phyloP scores from a whole-genome alignment of 37 sponge, comb jelly and placozoan species.

The Crambe crambe region DNA sequence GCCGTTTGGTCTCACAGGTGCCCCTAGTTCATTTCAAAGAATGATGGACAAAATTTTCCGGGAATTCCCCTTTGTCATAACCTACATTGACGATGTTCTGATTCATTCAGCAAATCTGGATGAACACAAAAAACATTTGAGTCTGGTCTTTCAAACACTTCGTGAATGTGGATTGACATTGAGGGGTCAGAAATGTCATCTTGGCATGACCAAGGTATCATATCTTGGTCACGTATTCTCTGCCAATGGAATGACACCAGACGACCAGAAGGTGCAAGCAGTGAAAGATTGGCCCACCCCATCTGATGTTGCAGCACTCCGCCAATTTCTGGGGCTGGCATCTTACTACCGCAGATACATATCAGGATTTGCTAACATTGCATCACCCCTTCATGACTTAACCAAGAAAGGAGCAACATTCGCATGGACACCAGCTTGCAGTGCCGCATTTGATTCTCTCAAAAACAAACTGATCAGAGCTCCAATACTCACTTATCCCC shows the following conservation, averaged over 20 bases:
- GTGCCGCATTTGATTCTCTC: constrained; percentile 1
- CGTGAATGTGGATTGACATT: constrained; percentile 20
- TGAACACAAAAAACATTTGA: constrained; percentile 30
- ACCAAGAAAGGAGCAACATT: constrained; percentile 10
- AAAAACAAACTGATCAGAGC: background rate
- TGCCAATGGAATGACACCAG: constrained; percentile 16
- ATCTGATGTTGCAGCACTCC: background rate
- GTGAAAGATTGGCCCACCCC: constrained; percentile 40
- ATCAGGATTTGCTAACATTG: constrained; percentile 11
- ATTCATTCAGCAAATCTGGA: constrained; percentile 19
- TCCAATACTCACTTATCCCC: constrained; percentile 16
- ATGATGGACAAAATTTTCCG: constrained; percentile 50
- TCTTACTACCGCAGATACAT: constrained; percentile 25
- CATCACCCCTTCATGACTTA: constrained; percentile 14
- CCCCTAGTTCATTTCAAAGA: constrained; percentile 56
- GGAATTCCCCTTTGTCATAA: constrained; percentile 38
- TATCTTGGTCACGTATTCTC: constrained; percentile 53
- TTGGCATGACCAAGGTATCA: constrained; percentile 14
- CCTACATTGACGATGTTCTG: constrained; percentile 17
- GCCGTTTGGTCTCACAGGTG: constrained; percentile 17
- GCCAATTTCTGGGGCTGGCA: constrained; percentile 39
- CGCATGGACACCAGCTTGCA: constrained; percentile 5
- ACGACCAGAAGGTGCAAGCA: constrained; percentile 17
- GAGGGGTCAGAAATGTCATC: constrained; percentile 32
- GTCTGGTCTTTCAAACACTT: constrained; percentile 10